phyloP scores from a whole-genome alignment of 2,113 vertebrate species.

The Myotis brandtii region DNA sequence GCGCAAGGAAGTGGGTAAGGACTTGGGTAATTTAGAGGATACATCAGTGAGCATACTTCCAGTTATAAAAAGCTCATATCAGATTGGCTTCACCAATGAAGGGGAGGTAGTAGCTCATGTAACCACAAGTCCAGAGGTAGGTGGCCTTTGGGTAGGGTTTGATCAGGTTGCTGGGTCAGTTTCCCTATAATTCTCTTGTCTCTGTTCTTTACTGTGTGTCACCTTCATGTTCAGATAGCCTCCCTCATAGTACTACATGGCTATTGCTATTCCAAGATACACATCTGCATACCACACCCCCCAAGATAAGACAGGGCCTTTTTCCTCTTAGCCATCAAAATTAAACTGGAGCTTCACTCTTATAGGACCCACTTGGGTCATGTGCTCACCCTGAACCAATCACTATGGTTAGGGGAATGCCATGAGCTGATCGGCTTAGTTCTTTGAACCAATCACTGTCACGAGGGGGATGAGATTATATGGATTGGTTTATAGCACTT shows the following conservation, averaged over 20 bases:
- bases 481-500: not conserved
- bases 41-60: rapidly evolving
- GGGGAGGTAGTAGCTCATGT: not conserved
- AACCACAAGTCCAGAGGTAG: not conserved
- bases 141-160: not conserved
- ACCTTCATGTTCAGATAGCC: not conserved
- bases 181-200: not conserved
- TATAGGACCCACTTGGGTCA: not conserved
- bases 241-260: not conserved
- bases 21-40: not conserved
- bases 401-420: not conserved
- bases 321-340: not conserved
- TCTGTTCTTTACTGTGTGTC: not conserved
- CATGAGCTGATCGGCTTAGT: not conserved
- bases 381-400: not conserved
- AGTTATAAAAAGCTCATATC: not conserved
- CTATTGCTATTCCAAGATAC: not conserved
- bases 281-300: not conserved
- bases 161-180: not conserved
- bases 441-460: not conserved
- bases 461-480: not conserved
- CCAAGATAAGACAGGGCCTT: not conserved
- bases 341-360: not conserved
- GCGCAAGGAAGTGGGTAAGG: conserved; percentile 96
- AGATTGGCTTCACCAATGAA: not conserved